Percentiles rank a stretch among this genome's conserved stretches.
Evolutionary conservation across 2,113 vertebrate genomes (phyloP).

Genomic region (Strigops habroptila): DNA sequence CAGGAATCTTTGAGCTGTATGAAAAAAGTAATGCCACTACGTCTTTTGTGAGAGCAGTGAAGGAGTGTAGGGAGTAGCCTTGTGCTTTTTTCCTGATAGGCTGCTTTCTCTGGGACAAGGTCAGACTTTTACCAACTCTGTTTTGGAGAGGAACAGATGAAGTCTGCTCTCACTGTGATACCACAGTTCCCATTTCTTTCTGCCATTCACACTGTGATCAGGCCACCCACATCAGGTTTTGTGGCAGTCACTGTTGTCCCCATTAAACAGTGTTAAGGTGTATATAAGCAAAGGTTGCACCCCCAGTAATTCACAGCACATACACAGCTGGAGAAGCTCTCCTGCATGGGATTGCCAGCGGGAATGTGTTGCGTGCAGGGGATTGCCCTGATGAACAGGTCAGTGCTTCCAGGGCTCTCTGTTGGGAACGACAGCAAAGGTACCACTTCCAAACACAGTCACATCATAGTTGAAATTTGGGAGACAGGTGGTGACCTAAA

Average conservation of each 20-base stretch:
- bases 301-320: neutral
- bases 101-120: neutral
- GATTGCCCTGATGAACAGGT: neutral
- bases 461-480: neutral
- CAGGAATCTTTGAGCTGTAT: neutral
- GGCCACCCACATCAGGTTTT: neutral
- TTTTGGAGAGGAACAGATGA: neutral
- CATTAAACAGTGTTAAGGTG: accelerated
- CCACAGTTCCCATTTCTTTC: neutral
- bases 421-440: neutral
- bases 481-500: neutral
- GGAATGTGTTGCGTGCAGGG: neutral
- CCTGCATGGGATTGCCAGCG: accelerated
- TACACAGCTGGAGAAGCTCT: neutral
- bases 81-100: neutral
- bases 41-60: neutral
- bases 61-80: neutral
- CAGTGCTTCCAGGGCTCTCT: neutral
- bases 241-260: neutral
- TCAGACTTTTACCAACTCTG: neutral
- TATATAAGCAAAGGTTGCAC: neutral
- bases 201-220: accelerated
- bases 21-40: neutral
- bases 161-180: neutral
- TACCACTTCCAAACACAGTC: neutral